These are phyloP conservation scores for Mimas tiliae DNA, from an alignment of 2,888 invertebrate species.

Conservation along the genomic window DNA sequence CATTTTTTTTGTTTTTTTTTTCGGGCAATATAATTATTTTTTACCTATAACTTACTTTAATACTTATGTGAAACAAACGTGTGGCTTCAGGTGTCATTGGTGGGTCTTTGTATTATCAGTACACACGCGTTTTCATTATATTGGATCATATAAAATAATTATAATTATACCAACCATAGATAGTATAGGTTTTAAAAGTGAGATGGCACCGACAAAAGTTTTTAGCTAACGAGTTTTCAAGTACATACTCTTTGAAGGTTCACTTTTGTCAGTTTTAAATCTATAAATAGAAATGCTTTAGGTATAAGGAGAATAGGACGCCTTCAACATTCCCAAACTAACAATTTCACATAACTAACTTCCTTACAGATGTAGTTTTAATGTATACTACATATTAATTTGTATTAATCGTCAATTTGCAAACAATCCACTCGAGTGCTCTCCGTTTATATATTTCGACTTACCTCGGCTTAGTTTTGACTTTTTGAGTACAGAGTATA, in stretches of 20 bases:
- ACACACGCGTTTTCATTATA: slow-evolving; percentile 61
- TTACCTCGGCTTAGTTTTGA: slow-evolving; percentile 39
- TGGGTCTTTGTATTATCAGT: slow-evolving; percentile 76
- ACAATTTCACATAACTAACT: slow-evolving; percentile 37
- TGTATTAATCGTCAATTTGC: slow-evolving; percentile 41
- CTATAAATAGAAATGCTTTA: slow-evolving; percentile 48
- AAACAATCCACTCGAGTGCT: slow-evolving; percentile 45
- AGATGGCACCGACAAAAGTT: slow-evolving; percentile 63
- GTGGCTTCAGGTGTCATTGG: slow-evolving; percentile 81
- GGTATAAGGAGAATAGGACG: slow-evolving; percentile 38
- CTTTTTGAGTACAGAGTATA: slow-evolving; percentile 51
- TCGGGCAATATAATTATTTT: slow-evolving; percentile 67
- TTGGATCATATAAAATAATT: slow-evolving; percentile 43
- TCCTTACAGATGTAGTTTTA: slow-evolving; percentile 37
- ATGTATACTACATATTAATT: slow-evolving; percentile 35
- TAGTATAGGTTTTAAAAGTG: not conserved
- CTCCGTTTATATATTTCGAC: slow-evolving; percentile 45
- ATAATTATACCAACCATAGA: slow-evolving; percentile 31
- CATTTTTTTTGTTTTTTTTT: slow-evolving; percentile 64
- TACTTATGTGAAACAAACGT: slow-evolving; percentile 81
- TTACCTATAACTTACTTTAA: slow-evolving; percentile 82
- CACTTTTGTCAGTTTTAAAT: slow-evolving; percentile 52
- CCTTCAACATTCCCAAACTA: slow-evolving; percentile 38
- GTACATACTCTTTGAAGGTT: slow-evolving; percentile 40
- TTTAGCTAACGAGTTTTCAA: slow-evolving; percentile 11